A percentile compares a stretch with the other conserved stretches of the same genome.
Evolutionary conservation across 2,113 vertebrate genomes (phyloP).

Genomic region (Cavia aperea): DNA sequence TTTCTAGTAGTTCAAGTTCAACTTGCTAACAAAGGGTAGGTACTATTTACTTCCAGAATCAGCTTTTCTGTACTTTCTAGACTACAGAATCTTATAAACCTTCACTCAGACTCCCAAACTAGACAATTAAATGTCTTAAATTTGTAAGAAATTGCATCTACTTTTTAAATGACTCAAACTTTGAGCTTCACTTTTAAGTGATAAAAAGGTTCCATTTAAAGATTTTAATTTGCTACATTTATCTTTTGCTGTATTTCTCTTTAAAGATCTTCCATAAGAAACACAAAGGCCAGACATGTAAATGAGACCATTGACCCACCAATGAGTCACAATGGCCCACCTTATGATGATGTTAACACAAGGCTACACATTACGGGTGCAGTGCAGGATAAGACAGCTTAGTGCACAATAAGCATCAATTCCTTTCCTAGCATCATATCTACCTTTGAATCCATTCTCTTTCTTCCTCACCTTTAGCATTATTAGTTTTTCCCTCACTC

Average conservation of each 20-base stretch:
- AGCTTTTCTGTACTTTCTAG: neutral
- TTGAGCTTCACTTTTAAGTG: neutral
- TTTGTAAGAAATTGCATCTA: neutral
- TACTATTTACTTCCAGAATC: neutral
- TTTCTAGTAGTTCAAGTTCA: neutral
- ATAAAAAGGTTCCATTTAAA: neutral
- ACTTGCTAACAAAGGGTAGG: neutral
- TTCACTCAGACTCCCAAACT: neutral
- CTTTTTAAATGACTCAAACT: neutral
- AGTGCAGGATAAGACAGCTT: neutral
- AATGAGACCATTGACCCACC: neutral
- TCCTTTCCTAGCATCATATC: neutral
- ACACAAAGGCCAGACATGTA: neutral
- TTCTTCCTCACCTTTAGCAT: neutral
- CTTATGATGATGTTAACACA: neutral
- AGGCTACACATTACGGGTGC: neutral
- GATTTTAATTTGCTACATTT: neutral
- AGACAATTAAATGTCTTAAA: neutral
- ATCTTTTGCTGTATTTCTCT: neutral
- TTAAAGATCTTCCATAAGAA: neutral
- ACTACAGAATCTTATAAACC: neutral
- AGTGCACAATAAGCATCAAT: neutral
- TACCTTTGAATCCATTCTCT: neutral
- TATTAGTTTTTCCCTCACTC: neutral
- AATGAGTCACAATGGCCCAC: neutral